Evolutionary conservation across 2,888 invertebrate species (phyloP).

Genomic region (Chironomus riparius): DNA sequence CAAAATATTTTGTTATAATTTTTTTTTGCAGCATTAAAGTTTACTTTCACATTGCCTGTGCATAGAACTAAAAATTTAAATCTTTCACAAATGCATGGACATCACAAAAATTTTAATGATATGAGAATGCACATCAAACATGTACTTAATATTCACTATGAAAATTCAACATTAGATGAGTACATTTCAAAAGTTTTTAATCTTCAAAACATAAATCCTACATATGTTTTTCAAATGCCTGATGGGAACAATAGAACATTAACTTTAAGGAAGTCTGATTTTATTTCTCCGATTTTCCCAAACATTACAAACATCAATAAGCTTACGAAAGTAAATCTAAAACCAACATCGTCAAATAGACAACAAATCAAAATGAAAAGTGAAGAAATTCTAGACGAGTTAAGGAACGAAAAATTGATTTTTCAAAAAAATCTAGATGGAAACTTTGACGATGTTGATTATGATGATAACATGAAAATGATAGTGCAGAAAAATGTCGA

Average conservation of each 20-base stretch:
- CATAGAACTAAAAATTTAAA: neutral
- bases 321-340: neutral
- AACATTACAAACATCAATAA: slow-evolving; percentile 32
- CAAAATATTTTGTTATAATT: no score
- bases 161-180: slow-evolving; percentile 29
- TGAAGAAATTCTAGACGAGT: neutral
- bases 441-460: neutral
- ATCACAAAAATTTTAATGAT: neutral
- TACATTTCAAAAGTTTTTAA: slow-evolving; percentile 38
- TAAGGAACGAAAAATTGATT: neutral
- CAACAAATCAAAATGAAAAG: neutral
- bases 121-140: slow-evolving; percentile 25
- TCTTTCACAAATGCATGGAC: neutral
- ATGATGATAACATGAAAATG: slow-evolving; percentile 24
- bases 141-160: slow-evolving; percentile 27
- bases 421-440: neutral
- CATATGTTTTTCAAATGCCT: slow-evolving; percentile 36
- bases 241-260: slow-evolving; percentile 28
- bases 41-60: neutral
- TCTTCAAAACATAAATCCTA: slow-evolving; percentile 33
- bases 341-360: neutral
- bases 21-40: neutral
- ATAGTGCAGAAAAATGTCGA: slow-evolving; percentile 30
- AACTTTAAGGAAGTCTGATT: slow-evolving; percentile 33
- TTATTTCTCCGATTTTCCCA: slow-evolving; percentile 37